A percentile compares a stretch with the other conserved stretches of the same genome.
Evolutionary conservation across 2,113 vertebrate genomes (phyloP).

Genomic region (Sorex araneus): DNA sequence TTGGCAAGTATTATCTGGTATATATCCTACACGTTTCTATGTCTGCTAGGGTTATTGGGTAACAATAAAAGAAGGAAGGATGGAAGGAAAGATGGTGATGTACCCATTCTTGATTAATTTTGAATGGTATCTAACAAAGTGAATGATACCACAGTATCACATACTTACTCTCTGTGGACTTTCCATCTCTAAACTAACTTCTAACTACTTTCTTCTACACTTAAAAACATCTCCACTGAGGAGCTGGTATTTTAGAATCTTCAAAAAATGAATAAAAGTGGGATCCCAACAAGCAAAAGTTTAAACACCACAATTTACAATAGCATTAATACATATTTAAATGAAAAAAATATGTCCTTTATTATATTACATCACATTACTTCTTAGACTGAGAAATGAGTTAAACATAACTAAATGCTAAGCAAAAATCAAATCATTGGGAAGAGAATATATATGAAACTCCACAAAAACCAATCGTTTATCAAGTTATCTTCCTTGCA

Average conservation of each 20-base stretch:
- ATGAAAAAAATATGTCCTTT: not conserved
- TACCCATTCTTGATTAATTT: constrained; percentile 26
- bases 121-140: not conserved
- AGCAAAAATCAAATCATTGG: constrained; percentile 36
- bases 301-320: not conserved
- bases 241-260: not conserved
- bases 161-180: not conserved
- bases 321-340: not conserved
- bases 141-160: not conserved
- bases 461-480: not conserved
- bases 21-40: constrained; percentile 63
- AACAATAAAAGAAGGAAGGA: not conserved
- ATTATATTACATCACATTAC: not conserved
- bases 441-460: not conserved
- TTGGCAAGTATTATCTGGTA: constrained; percentile 58
- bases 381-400: constrained; percentile 11
- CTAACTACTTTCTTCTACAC: not conserved
- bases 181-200: not conserved
- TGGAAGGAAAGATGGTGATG: not conserved
- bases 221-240: not conserved
- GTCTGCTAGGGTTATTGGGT: constrained; percentile 56
- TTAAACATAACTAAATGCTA: constrained; percentile 27
- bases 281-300: not conserved
- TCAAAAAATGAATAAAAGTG: not conserved
- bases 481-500: constrained; percentile 30